These are phyloP conservation scores for Latrodectus elegans DNA, from an alignment of 2,888 invertebrate species.

Conservation along the genomic window DNA sequence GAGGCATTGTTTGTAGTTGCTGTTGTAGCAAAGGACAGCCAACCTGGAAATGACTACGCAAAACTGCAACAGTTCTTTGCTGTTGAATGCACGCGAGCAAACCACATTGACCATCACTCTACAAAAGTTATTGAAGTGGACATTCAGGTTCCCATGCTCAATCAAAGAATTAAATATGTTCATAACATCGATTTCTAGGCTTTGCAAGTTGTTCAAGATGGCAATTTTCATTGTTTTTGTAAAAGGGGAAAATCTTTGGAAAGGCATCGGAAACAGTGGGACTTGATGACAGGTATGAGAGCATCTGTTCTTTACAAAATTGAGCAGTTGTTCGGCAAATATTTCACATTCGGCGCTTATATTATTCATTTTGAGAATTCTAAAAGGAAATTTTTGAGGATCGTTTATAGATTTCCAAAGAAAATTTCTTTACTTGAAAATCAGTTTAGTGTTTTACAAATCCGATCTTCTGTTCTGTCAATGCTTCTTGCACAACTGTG, in stretches of 20 bases:
- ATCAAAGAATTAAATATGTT: slow-evolving; percentile 18
- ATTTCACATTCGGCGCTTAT: not conserved
- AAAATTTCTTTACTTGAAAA: too few relatives aligned
- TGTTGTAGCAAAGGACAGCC: not conserved
- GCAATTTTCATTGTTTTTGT: not conserved
- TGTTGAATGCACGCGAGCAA: not conserved
- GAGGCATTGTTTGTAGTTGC: not conserved
- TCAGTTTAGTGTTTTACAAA: too few relatives aligned
- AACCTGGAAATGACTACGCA: slow-evolving; percentile 1
- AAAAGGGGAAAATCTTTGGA: not conserved
- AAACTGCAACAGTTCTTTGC: slow-evolving; percentile 4
- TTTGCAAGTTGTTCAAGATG: not conserved
- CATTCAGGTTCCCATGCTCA: not conserved
- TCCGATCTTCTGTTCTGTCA: too few relatives aligned
- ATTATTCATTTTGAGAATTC: not conserved
- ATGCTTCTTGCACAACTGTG: too few relatives aligned
- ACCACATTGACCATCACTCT: not conserved
- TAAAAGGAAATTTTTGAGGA: too few relatives aligned
- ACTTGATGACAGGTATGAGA: not conserved
- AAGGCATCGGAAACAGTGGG: not conserved
- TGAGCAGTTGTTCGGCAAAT: not conserved
- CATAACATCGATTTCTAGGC: not conserved
- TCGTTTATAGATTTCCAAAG: too few relatives aligned
- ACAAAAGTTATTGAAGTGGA: not conserved
- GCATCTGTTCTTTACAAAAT: not conserved